Evolutionary conservation across 2,113 vertebrate genomes (phyloP), one percentile per base, ranked within the genome.

Genomic region (Pycnonotus jocosus): DNA sequence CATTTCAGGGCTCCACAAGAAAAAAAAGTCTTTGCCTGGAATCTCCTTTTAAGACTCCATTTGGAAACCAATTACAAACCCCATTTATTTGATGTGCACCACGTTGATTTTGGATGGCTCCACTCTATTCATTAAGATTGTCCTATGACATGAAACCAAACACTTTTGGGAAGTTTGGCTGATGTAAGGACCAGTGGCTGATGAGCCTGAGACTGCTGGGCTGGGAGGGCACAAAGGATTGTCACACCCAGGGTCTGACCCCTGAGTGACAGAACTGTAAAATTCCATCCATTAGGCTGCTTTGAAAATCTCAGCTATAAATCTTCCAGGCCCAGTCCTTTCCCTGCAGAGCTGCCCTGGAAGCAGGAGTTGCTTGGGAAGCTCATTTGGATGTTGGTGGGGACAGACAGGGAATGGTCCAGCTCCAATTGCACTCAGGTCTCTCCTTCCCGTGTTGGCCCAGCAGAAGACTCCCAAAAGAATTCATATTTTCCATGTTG

Each of bases 361-460:
- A 37, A 77, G 62, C 48, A 68, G n/a, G 22, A 8, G 45, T 11
- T 28, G 18, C 56, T 81, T 11, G 1, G 47, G 21, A 62, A 60
- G 51, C 21, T 88, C 54, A 9, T 2, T 6, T 1, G 0, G 35
- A 24, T 64, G 66, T 50, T 76, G 66, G 30, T 35, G 57, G 47
- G 61, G 10, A 64, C n/a, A 21, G 38, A 17, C 30, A 71, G 37
- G 35, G 47, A 48, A 77, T 54, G 57, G 16, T 77, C 33, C 0
- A 0, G n/a, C 61, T 74, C 37, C 28, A 16, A 16, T 16, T 14
- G 0, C 11, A 4, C 65, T 45, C 58, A 3, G 25, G 20, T 62
- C 50, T 73, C 66, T 66, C 47, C 38, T 61, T 53, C 69, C 60
- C 21, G 1, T 7, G 25, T 10, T 45, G 69, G 57, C 53, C 70